Conservation (phyloP, 2,888 invertebrate genomes). For the Serrognathus titanus region DNA sequence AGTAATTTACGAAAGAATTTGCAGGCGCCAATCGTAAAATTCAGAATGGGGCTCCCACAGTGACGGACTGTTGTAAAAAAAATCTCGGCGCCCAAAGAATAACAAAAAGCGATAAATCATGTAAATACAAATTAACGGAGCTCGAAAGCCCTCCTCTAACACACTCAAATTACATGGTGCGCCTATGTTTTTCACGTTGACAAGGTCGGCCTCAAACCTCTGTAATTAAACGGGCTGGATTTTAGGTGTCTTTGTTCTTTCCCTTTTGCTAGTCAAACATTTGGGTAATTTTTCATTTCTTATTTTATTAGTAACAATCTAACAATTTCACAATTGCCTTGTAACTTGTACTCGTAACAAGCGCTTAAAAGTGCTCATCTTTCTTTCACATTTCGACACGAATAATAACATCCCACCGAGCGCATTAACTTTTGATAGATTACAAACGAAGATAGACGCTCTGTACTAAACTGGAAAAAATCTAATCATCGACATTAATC, state of each 20-base stretch:
- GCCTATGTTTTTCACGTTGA: background rate
- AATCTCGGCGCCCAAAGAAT: background rate
- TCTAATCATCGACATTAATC: background rate
- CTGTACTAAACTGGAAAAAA: too few relatives aligned
- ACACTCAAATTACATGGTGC: conserved; percentile 5
- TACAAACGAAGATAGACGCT: too few relatives aligned
- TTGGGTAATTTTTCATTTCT: background rate
- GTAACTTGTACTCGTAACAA: too few relatives aligned
- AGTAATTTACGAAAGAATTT: background rate
- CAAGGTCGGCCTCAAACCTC: background rate
- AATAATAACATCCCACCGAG: too few relatives aligned
- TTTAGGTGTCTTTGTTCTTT: conserved; percentile 2
- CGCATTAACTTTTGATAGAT: too few relatives aligned
- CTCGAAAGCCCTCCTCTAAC: background rate
- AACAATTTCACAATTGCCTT: too few relatives aligned
- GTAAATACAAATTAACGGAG: background rate
- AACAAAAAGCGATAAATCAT: background rate
- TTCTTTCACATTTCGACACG: too few relatives aligned
- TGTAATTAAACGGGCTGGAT: background rate
- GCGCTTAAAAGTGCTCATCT: too few relatives aligned
- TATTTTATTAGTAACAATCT: background rate
- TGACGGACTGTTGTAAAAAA: background rate
- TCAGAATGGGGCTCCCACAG: background rate
- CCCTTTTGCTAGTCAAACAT: background rate
- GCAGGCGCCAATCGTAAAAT: background rate